Base-by-base conservation (phyloP, 2,888 invertebrate species). In the Gastracanthus pulcherrimus region DNA sequence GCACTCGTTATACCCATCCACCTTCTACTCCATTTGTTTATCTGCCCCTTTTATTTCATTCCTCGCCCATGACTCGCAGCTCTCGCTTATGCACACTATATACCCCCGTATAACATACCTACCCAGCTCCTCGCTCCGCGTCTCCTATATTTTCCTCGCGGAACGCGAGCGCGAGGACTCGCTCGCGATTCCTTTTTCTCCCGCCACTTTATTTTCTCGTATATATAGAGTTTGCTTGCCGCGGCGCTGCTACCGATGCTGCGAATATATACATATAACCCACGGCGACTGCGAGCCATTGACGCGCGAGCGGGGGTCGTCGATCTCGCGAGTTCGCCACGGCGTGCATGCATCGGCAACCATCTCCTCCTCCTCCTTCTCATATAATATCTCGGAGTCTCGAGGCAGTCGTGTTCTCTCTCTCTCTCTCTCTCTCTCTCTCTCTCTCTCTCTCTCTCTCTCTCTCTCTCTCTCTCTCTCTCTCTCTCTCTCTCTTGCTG, bases 151-250 rank as follows among this genome's bases (percentile, higher is more conserved):
- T 55, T 55, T 55, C 55, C 55, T 55, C 55, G n/a, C n/a, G 55
- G 55, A 55, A 55, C 55, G 23, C 26, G 45, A 62, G 23, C 48
- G 60, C 41, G 60, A 64, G 38, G 71, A 71, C 55, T 71, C 55
- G n/a, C n/a, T n/a, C 55, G 9, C 38, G 66, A 67, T 67, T 76
- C 38, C 51, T 67, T 76, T 62, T 67, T 19, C 55, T 29, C 41
- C 19, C 38, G 48, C 62, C 60, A 62, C 76, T 77, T 77, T 70
- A 77, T 77, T 77, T 77, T 77, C 76, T 77, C 76, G 70, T 77
- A n/a, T n/a, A n/a, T n/a, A n/a, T n/a, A n/a, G n/a, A 41, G 77
- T 34, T 34, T 3, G 26, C 36, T 62, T 77, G 62, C 60, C 48
- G 70, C 62, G 51, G 29, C 51, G 34, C 70, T 4, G 34, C 67